Evolutionary conservation across 2,113 vertebrate species (phyloP), one percentile per base, ranked within the genome.

Genomic region (Sapajus apella): DNA sequence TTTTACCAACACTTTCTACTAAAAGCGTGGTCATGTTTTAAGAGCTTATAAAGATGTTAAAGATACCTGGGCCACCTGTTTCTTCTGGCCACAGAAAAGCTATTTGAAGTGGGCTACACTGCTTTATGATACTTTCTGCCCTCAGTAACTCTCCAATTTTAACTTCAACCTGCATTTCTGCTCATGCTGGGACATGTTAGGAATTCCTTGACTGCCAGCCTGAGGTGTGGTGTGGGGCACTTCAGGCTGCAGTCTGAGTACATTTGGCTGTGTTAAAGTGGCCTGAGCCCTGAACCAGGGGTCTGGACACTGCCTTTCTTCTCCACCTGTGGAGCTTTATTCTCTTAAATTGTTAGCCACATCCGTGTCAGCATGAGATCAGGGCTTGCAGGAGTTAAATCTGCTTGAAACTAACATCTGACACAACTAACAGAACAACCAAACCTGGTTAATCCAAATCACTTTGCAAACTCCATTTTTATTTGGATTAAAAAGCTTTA

Each of bases 401-500:
- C 50, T 91, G 87, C 73, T 35, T 90, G 95, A 98, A 98, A 97
- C 92, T 93, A 98, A 97, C 90, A 87, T 58, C 76, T 95, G 93
- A 95, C 87, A 94, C 21, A 97, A 16, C 90, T 94, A 97, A 98
- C 72, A 96, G 96, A 98, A 98, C 98, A 94, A 97, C 98, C 98
- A 99, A 98, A 98, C 97, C 97, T 98, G 97, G 98, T 98, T 99
- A 99, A 98, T 98, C 98, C 98, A 98, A 98, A 98, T 98, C 98
- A 99, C 98, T 98, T 98, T 98, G 98, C 98, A 99, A 99, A 98
- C 98, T 99, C 97, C 96, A 98, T 98, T 98, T 99, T 99, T 99
- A 99, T 99, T 99, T 98, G 98, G 98, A 98, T 98, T 98, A 98
- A 99, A 98, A 99, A 99, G 98, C 98, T 98, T 98, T 97, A 97